phyloP scores from a whole-genome alignment of 1,140 invertebrate genomes.

The Drosophila setifemur region DNA sequence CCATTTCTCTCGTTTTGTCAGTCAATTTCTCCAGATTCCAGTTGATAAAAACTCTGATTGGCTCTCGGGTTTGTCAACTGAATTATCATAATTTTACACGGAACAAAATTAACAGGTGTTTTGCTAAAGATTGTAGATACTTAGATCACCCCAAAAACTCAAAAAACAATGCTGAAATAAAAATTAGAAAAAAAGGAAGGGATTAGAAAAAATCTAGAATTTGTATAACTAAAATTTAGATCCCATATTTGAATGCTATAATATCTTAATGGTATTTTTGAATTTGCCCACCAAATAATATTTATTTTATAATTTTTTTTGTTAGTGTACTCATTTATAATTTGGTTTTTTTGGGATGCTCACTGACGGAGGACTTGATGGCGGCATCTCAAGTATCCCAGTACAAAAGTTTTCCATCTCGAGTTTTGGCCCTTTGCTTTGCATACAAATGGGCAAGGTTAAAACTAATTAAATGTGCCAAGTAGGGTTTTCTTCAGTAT shows the following conservation, averaged over 20 bases:
- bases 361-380: background rate
- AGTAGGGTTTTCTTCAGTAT: constrained; percentile 10
- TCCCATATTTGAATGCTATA: too few species aligned
- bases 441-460: constrained; percentile 61
- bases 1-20: constrained; percentile 41
- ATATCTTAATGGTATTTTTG: too few species aligned
- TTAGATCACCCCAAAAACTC: too few species aligned
- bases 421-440: constrained; percentile 28
- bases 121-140: background rate
- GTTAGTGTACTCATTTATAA: constrained; percentile 40
- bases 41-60: constrained; percentile 82
- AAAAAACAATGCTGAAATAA: too few species aligned
- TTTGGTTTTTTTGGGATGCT: constrained; percentile 50
- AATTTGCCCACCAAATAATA: too few species aligned
- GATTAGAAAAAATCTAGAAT: background rate
- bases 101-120: background rate
- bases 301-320: background rate
- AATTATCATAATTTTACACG: constrained; percentile 59
- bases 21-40: constrained; percentile 76
- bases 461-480: constrained; percentile 73
- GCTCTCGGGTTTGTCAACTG: constrained; percentile 34
- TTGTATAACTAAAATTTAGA: too few species aligned
- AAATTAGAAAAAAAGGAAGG: too few species aligned
- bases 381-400: constrained; percentile 8
- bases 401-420: constrained; percentile 58